Conservation (phyloP, 1,140 invertebrate species). For the Aphaenogaster floridana region DNA sequence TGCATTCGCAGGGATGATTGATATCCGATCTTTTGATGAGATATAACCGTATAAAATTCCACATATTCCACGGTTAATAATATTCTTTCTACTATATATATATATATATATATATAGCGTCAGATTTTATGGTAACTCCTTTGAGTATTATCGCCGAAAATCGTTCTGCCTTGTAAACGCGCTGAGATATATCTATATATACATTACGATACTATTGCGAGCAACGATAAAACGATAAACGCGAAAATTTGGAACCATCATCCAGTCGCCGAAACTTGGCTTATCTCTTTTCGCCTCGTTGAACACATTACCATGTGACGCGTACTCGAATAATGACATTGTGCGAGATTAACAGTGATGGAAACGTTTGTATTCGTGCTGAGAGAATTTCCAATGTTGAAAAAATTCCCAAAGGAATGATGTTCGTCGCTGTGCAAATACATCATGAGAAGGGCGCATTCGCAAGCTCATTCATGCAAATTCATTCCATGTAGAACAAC, state of each 20-base stretch:
- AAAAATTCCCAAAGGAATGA: background rate
- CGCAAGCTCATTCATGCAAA: background rate
- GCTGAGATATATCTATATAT: background rate
- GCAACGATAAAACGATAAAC: background rate
- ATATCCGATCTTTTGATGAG: background rate
- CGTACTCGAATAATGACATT: background rate
- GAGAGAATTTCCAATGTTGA: background rate
- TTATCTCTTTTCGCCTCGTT: constrained; percentile 17
- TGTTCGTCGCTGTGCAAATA: background rate
- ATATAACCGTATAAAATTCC: background rate
- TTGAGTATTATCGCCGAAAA: background rate
- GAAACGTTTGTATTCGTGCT: no score
- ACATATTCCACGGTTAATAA: background rate
- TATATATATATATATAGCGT: no score
- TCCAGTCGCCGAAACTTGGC: background rate
- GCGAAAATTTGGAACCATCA: background rate
- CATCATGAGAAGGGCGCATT: background rate
- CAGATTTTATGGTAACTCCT: background rate
- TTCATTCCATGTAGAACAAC: background rate
- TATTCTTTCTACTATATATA: background rate
- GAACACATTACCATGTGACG: background rate
- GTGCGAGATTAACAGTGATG: background rate
- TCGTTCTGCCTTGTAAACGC: background rate
- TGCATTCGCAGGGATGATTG: background rate
- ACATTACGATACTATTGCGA: background rate